Evolutionary conservation across 2,888 invertebrate genomes (phyloP).

Genomic region (Alloplasta piceator): DNA sequence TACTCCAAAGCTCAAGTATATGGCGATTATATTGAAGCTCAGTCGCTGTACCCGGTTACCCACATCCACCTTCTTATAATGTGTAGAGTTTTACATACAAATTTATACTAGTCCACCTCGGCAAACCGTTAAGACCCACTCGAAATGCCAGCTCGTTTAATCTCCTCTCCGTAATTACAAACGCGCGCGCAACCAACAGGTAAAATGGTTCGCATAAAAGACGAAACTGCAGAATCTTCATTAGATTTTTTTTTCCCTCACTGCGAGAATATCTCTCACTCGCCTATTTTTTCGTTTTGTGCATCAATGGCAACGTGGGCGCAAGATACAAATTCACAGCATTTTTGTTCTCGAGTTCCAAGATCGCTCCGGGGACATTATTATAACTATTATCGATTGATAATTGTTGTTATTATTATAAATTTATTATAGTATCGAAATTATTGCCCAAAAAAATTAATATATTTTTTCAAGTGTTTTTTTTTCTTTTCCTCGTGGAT

Average conservation of each 20-base stretch:
- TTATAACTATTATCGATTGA: no score
- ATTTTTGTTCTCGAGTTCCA: no score
- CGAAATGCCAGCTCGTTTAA: slow-evolving; percentile 44
- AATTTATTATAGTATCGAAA: no score
- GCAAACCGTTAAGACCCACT: slow-evolving; percentile 54
- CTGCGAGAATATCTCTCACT: no score
- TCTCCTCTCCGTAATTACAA: slow-evolving; percentile 1
- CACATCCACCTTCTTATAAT: slow-evolving; percentile 27
- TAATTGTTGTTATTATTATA: no score
- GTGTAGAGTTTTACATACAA: slow-evolving; percentile 10
- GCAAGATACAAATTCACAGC: no score
- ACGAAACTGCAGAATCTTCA: not conserved
- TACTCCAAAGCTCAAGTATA: slow-evolving; percentile 2
- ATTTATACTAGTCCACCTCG: slow-evolving; percentile 2
- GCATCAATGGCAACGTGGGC: no score
- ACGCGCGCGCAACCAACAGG: not conserved
- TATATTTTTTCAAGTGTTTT: no score
- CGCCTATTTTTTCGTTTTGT: no score
- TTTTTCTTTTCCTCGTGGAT: no score
- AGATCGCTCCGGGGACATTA: no score
- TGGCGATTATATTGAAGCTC: slow-evolving; percentile 12
- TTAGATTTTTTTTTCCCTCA: slow-evolving; percentile 25
- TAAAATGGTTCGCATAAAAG: slow-evolving; percentile 13
- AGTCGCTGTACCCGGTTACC: slow-evolving; percentile 50
- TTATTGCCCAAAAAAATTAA: no score